Evolutionary conservation across 2,797 vertebrate genomes (phyloP).

Genomic region (Notoglanidium macrostoma): DNA sequence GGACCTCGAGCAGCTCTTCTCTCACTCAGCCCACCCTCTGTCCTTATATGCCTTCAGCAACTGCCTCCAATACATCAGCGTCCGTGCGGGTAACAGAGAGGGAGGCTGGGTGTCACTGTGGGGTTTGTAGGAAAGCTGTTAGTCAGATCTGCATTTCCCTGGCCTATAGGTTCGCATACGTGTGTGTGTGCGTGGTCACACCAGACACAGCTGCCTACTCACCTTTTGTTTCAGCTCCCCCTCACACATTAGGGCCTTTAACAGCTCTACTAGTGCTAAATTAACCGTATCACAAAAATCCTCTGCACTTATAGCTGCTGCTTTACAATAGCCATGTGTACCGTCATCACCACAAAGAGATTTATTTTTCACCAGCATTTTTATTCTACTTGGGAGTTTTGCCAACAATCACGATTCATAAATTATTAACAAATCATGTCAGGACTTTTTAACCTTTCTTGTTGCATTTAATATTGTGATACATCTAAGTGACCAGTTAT

Average conservation of each 20-base stretch:
- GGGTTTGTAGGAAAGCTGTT: slow-evolving; percentile 52
- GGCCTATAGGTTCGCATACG: slow-evolving; percentile 35
- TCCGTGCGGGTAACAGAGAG: slow-evolving; percentile 59
- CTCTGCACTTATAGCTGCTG: not conserved
- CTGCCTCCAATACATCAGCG: slow-evolving; percentile 78
- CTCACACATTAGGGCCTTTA: slow-evolving; percentile 21
- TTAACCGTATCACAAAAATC: not conserved
- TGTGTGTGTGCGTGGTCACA: slow-evolving; percentile 57
- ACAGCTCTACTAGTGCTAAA: not conserved
- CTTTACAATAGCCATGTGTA: not conserved
- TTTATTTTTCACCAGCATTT: not conserved
- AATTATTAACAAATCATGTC: too few relatives aligned
- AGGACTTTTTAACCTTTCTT: not conserved
- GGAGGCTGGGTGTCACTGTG: slow-evolving; percentile 54
- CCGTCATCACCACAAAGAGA: not conserved
- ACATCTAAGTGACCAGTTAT: not conserved
- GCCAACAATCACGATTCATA: too few relatives aligned
- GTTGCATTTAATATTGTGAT: not conserved
- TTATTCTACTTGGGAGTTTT: not conserved
- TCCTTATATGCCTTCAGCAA: slow-evolving; percentile 79
- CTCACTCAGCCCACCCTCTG: slow-evolving; percentile 63
- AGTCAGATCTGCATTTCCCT: slow-evolving; percentile 61
- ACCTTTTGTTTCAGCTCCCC: slow-evolving; percentile 72
- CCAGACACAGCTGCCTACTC: slow-evolving; percentile 74
- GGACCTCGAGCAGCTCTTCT: slow-evolving; percentile 51